Evolutionary conservation across 2,113 vertebrate genomes (phyloP), one percentile per base, ranked within the genome.

Genomic region (Xerus inauris): DNA sequence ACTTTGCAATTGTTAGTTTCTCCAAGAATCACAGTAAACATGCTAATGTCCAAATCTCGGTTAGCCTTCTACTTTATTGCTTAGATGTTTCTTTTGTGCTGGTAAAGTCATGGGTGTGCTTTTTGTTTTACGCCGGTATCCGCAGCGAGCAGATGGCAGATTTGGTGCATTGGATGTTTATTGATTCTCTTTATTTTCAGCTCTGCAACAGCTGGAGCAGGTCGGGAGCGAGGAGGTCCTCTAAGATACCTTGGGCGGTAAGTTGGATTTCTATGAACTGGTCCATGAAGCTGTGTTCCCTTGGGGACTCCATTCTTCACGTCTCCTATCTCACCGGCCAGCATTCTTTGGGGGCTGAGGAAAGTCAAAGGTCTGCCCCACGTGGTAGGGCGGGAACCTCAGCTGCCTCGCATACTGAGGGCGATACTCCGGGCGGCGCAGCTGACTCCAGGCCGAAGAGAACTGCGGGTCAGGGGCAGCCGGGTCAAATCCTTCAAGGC

Each of bases 121-220:
- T 84, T 97, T 76, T 79, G 59, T 80, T 83, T 94, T 92, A 64
- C 98, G 94, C 97, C 99, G 13, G 97, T 99, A 94, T 0, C 98
- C 98, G 0, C 99, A 99, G 73, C 98, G 99, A 6, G 94, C 98
- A 0, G 98, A 97, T 83, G 98, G 98, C 97, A 98, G 98, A 91
- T 98, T 95, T 47, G 98, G 96, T n/a, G 98, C 97, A 2, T 0
- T 97, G 86, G 98, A 96, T 5, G 98, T 98, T 8, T 98, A 98
- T 8, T 99, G 98, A 49, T 98, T 99, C 97, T 99, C 99, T 42
- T 99, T 99, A 85, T 99, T 98, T 24, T 98, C 99, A 59, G 97
- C 94, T 99, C 98, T 51, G 98, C 98, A 0, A 97, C 76, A 8
- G 62, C 97, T 0, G 98, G 98, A 57, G 84, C 86, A 59, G 98